Evolutionary conservation across 2,797 vertebrate genomes (phyloP), one percentile per base, ranked within the genome.

Genomic region (Xenentodon cancila): DNA sequence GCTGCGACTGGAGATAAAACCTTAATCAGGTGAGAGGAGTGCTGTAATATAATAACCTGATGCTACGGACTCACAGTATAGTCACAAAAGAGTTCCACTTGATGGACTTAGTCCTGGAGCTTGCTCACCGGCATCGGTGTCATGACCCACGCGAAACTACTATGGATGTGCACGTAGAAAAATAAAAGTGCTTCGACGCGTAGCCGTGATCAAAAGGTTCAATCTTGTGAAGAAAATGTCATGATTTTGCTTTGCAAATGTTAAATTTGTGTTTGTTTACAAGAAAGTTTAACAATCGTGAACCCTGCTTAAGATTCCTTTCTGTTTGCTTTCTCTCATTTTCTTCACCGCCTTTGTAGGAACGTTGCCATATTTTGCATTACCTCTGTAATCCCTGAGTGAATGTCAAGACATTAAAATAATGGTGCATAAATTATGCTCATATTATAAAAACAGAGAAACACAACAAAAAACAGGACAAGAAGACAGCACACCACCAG

Each of bases 1-100:
- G 90, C 88, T 91, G 89, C 80, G 75, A 81, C 57, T 79, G 65
- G 59, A 91, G 91, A 93, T 91, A 91, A 92, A 90, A 80, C 85
- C 78, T 59, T 62, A 85, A 90, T 87, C 83, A 85, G 77, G 78
- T 81, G 73, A 83, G 81, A 72, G 73, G 79, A 78, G 82, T 82
- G 75, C 37, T 22, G 77, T 88, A 91, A 91, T 90, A 88, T 89
- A 88, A 92, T 64, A 92, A 90, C 88, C 82, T 76, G 75, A 81
- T 86, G 86, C 82, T 67, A 57, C 66, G 84, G 77, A 86, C 85
- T 80, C 74, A 30, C 30, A 44, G 74, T 71, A 81, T 86, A 81
- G 79, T 87, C 79, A 81, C 66, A 82, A 82, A 80, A 85, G 84
- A 77, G 69, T 61, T 67, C 52, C 64, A 61, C 54, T 66, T 84